These are phyloP conservation scores for Microhierax caerulescens DNA, from an alignment of 2,797 vertebrate genomes.

Conservation along the genomic window DNA sequence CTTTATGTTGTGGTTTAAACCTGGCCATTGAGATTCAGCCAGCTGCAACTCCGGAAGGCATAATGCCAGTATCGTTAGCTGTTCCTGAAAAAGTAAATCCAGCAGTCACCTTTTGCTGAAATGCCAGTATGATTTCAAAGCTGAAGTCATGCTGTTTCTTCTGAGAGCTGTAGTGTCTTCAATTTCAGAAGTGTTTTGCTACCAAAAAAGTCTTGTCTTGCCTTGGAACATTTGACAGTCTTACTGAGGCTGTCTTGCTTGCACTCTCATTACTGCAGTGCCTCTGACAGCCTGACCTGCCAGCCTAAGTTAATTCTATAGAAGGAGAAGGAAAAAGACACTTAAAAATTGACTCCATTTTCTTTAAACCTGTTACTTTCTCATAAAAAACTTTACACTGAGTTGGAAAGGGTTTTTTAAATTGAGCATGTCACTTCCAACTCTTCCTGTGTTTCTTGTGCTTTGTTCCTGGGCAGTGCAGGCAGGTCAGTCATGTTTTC, in stretches of 20 bases:
- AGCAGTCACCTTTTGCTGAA: neutral
- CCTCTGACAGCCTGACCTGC: neutral
- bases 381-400: neutral
- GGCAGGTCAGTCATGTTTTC: neutral
- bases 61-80: neutral
- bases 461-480: neutral
- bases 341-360: neutral
- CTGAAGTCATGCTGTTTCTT: neutral
- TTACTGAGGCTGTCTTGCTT: neutral
- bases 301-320: neutral
- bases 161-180: neutral
- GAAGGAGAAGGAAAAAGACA: neutral
- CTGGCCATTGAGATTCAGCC: neutral
- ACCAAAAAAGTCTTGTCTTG: neutral
- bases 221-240: neutral
- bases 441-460: neutral
- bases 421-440: fast-evolving
- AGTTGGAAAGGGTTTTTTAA: neutral
- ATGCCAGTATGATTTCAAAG: neutral
- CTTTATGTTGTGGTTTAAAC: neutral
- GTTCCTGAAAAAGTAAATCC: neutral
- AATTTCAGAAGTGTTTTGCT: neutral
- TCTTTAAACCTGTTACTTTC: neutral
- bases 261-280: neutral
- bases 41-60: neutral